phyloP scores from a whole-genome alignment of 2,797 vertebrate genomes.

The Acrossocheilus wenchowensis region DNA sequence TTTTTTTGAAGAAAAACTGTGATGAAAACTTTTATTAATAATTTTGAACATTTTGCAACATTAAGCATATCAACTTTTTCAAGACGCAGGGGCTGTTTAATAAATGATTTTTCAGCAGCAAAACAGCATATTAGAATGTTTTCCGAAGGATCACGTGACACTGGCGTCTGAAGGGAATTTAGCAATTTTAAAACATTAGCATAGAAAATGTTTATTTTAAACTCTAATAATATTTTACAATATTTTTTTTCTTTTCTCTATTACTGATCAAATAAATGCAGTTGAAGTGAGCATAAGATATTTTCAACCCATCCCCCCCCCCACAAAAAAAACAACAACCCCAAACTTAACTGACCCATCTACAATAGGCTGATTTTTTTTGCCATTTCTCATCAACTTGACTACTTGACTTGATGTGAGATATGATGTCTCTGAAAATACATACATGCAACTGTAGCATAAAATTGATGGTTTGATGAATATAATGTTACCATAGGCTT shows the following conservation, averaged over 20 bases:
- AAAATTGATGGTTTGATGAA: background rate
- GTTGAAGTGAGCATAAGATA: too few relatives aligned
- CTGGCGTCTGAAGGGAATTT: background rate
- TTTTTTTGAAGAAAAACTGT: too few relatives aligned
- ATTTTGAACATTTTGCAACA: background rate
- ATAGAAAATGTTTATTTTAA: background rate
- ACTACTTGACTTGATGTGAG: too few relatives aligned
- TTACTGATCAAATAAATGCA: too few relatives aligned
- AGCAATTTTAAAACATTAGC: background rate
- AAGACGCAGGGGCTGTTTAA: background rate
- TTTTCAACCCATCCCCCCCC: too few relatives aligned
- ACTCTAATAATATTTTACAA: too few relatives aligned
- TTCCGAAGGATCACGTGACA: background rate
- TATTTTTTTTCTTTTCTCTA: too few relatives aligned
- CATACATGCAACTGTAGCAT: background rate
- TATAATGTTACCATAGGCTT: slow-evolving; percentile 88
- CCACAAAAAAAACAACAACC: background rate
- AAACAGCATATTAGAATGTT: background rate
- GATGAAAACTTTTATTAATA: background rate
- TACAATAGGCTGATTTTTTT: background rate
- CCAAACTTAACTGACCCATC: background rate
- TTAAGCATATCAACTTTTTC: background rate
- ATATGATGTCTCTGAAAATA: background rate
- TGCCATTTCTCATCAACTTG: background rate
- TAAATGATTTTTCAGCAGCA: background rate